Evolutionary conservation across 92 coral and sea anemone species (phyloP), one percentile per base, ranked within the genome.

Genomic region (Actinernus sp.): DNA sequence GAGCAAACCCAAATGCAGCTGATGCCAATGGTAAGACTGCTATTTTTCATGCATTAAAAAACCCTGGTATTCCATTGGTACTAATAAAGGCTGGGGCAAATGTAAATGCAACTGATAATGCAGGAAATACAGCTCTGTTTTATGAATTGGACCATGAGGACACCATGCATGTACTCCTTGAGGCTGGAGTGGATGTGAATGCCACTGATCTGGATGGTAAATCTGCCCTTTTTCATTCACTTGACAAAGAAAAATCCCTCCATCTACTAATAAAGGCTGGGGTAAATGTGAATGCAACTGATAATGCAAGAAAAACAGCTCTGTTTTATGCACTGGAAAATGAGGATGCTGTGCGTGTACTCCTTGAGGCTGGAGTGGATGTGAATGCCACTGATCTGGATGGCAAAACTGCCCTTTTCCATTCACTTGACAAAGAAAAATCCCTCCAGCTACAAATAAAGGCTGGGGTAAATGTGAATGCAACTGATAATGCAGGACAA

Each of bases 101-200:
- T 6, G 6, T 34, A 16, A 3, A 61, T 23, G 22, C 38, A 34
- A 61, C 54, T 61, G 68, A 61, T 20, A 27, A 61, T 19, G 1
- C 33, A 21, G 53, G 68, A 11, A 61, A 61, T 18, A 61, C 68
- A 20, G 55, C 57, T 61, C n/a, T 34, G 68, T 61, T 61, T 24
- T 39, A 61, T 39, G 53, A 27, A 7, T 4, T 16, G n/a, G 7
- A 16, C 3, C 33, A 39, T 31, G 50, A 38, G 28, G 2, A 38
- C 17, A 40, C 38, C 11, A 27, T 20, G 1, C 47, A 39, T 39
- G 57, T 26, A 19, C 33, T 61, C 28, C 12, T 37, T 34, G 47
- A 40, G n/a, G 51, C 26, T 10, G 54, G 54, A 11, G 32, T 21
- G 10, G 53, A 61, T 31, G 28, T 61, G 26, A 2, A 61, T 54